Conservation (phyloP, 2,888 invertebrate genomes). For the Dicranocentrus wangi region DNA sequence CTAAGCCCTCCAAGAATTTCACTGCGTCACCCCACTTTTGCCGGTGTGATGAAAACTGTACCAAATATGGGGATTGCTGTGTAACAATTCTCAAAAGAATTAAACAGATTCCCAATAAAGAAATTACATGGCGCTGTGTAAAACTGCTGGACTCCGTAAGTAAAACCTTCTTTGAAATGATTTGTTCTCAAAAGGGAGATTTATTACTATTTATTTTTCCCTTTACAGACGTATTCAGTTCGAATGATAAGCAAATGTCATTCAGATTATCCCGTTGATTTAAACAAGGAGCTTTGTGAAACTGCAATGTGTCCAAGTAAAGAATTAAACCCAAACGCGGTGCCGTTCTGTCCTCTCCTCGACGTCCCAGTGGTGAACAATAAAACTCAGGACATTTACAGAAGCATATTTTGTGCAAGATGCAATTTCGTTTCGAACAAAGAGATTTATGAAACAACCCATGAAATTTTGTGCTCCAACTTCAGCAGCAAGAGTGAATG, state of each 20-base stretch:
- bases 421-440: conserved; percentile 71
- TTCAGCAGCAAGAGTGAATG: conserved; percentile 32
- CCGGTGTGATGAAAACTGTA: conserved; percentile 65
- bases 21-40: conserved; percentile 49
- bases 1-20: conserved; percentile 5
- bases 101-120: conserved; percentile 27
- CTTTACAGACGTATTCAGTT: conserved; percentile 57
- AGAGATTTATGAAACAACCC: conserved; percentile 39
- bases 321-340: not conserved
- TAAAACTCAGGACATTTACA: conserved; percentile 71
- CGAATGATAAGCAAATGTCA: conserved; percentile 69
- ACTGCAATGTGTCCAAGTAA: not conserved
- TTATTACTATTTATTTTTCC: not conserved
- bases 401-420: conserved; percentile 73
- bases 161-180: not conserved
- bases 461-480: conserved; percentile 53
- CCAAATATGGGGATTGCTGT: conserved; percentile 69
- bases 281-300: conserved; percentile 38
- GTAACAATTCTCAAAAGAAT: not conserved
- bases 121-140: conserved; percentile 61
- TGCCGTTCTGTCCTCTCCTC: conserved; percentile 66
- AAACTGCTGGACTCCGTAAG: conserved; percentile 59
- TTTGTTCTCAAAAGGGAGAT: not conserved
- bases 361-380: conserved; percentile 73
- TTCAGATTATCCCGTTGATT: conserved; percentile 9